Conservation (phyloP, 2,888 invertebrate species). For the Resseliella maxima region DNA sequence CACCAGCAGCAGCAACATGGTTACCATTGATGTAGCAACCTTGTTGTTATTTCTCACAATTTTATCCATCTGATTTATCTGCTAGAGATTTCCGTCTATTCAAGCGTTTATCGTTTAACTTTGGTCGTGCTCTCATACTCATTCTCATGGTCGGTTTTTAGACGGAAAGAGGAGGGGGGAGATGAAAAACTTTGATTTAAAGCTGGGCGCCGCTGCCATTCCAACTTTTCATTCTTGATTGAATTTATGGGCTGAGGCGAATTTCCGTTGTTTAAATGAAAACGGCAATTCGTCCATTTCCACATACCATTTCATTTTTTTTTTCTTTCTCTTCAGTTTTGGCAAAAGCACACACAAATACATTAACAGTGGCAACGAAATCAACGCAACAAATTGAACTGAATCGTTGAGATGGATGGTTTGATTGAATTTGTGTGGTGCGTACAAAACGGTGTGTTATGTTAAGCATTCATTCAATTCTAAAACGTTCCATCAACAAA, state of each 20-base stretch:
- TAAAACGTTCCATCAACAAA: constrained; percentile 14
- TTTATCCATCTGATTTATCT: background rate
- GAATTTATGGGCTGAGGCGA: background rate
- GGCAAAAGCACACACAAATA: background rate
- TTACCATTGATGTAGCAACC: background rate
- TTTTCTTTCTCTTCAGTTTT: background rate
- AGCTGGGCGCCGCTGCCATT: background rate
- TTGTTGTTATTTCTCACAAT: background rate
- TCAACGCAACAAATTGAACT: background rate
- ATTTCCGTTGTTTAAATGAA: constrained; percentile 48
- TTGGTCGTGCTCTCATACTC: background rate
- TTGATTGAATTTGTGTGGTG: constrained; percentile 12
- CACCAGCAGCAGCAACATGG: background rate
- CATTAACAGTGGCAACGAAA: background rate
- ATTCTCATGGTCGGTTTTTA: background rate
- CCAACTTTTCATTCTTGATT: background rate
- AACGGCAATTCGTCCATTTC: constrained; percentile 26
- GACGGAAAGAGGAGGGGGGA: background rate
- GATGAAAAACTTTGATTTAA: constrained; percentile 28
- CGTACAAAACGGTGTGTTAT: background rate
- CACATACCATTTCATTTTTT: background rate
- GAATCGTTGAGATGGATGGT: background rate
- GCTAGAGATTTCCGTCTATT: background rate
- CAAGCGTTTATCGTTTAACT: background rate
- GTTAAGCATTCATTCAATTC: background rate